These are phyloP conservation scores for Procambarus virginalis DNA, from an alignment of 1,140 invertebrate species.

Conservation along the genomic window DNA sequence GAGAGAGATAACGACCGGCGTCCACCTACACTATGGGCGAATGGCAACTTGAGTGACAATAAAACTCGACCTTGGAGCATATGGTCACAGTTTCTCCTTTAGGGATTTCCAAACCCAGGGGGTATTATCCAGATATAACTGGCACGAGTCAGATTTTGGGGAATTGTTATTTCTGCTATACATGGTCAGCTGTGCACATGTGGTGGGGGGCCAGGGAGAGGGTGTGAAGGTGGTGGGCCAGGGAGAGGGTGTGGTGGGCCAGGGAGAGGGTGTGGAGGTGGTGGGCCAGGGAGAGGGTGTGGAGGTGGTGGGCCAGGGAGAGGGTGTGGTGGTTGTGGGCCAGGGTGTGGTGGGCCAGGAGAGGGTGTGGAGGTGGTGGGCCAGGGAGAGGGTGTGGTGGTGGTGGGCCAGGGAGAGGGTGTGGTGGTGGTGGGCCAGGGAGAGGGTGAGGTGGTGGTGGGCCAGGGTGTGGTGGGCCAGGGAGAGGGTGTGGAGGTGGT, in stretches of 20 bases:
- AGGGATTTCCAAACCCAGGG: not conserved
- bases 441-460: too few relatives aligned
- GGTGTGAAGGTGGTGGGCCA: not conserved
- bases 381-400: too few relatives aligned
- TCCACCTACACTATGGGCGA: not conserved
- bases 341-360: too few relatives aligned
- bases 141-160: not conserved
- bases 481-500: too few relatives aligned
- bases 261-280: too few relatives aligned
- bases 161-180: not conserved
- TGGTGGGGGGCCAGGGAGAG: not conserved
- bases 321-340: too few relatives aligned
- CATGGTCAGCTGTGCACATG: not conserved
- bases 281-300: too few relatives aligned
- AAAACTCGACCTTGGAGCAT: conserved; percentile 17
- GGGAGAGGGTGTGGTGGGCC: not conserved
- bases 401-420: too few relatives aligned
- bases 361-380: too few relatives aligned
- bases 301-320: too few relatives aligned
- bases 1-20: not conserved
- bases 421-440: too few relatives aligned
- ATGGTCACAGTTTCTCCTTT: not conserved
- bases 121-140: not conserved
- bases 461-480: too few relatives aligned
- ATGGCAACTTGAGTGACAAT: not conserved